Conservation (phyloP, 2,113 vertebrate genomes). For the Clinocottus analis region DNA sequence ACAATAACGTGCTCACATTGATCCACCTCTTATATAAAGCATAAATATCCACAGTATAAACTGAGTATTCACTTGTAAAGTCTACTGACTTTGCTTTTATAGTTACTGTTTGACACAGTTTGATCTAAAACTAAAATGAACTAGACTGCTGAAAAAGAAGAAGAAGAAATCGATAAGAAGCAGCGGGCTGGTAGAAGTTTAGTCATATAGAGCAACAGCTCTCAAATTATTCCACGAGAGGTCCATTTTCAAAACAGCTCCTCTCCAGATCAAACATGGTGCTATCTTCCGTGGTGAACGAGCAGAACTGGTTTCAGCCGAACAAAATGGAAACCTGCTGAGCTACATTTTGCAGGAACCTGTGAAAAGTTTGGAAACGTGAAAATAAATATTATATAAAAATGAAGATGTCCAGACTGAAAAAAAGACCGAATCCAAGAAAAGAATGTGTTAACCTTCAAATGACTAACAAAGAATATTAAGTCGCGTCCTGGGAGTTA, state of each 20-base stretch:
- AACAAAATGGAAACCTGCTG: conserved; percentile 12
- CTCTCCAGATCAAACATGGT: background rate
- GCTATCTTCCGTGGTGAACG: background rate
- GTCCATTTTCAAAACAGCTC: background rate
- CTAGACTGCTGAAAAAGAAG: background rate
- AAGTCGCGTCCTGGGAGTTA: background rate
- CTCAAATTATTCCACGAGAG: background rate
- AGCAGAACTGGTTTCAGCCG: background rate
- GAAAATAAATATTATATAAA: conserved; percentile 12
- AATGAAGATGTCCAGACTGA: conserved; percentile 1
- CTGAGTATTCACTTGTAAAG: background rate
- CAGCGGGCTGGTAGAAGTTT: background rate
- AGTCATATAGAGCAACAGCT: background rate
- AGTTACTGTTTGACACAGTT: background rate
- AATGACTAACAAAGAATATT: background rate
- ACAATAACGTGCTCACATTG: background rate
- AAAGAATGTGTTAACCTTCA: background rate
- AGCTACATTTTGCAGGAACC: background rate
- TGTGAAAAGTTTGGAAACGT: background rate
- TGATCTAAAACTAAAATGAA: background rate
- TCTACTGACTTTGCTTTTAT: background rate
- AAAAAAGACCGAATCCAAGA: conserved; percentile 4
- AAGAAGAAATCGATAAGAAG: background rate
- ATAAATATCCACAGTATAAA: background rate
- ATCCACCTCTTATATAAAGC: background rate